Evolutionary conservation across 2,888 invertebrate species (phyloP).

Genomic region (Tipula confusa): DNA sequence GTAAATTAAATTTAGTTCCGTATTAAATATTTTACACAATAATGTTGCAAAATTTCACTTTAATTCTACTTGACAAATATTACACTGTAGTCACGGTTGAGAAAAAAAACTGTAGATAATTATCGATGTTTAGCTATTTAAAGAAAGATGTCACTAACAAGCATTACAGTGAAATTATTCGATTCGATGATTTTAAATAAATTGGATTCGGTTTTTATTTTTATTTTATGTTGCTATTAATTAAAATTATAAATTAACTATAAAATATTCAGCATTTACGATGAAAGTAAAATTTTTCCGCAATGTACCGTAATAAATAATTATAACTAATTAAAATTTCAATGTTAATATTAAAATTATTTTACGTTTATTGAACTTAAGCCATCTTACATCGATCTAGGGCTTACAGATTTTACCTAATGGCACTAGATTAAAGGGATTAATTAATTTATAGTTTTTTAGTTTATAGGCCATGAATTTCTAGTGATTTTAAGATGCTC

Average conservation of each 20-base stretch:
- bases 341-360: background rate
- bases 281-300: background rate
- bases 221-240: background rate
- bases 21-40: background rate
- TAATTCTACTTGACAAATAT: background rate
- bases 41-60: background rate
- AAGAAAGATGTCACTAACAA: background rate
- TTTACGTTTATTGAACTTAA: too few relatives aligned
- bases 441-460: too few relatives aligned
- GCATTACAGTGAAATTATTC: background rate
- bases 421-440: too few relatives aligned
- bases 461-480: too few relatives aligned
- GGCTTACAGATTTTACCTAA: too few relatives aligned
- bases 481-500: too few relatives aligned
- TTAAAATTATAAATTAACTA: background rate
- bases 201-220: background rate
- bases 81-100: background rate
- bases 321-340: background rate
- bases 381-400: too few relatives aligned
- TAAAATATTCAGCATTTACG: too few relatives aligned
- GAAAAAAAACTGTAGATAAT: background rate
- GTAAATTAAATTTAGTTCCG: background rate
- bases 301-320: background rate
- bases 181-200: background rate
- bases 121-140: background rate